Percentiles rank a stretch among this genome's conserved stretches.
These are phyloP conservation scores for Lepidurus apus DNA, from an alignment of 1,140 invertebrate genomes.

Conservation along the genomic window DNA sequence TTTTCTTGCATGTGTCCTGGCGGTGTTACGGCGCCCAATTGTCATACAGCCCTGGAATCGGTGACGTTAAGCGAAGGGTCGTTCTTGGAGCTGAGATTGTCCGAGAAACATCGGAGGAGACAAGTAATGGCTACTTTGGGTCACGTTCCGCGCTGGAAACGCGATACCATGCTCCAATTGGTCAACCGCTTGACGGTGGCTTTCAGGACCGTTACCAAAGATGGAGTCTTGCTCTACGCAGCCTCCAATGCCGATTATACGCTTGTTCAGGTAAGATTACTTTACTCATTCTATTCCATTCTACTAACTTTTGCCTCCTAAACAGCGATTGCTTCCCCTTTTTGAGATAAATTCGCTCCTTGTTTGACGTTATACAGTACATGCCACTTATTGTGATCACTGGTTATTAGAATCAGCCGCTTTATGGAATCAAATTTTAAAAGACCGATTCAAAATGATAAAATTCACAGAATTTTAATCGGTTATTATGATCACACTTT, in stretches of 20 bases:
- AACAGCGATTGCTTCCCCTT: too few relatives aligned
- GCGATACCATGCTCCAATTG: slow-evolving; percentile 27
- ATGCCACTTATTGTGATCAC: too few relatives aligned
- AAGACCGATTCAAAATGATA: too few relatives aligned
- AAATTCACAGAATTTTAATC: too few relatives aligned
- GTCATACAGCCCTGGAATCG: slow-evolving; percentile 66
- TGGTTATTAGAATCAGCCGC: too few relatives aligned
- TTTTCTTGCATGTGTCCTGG: slow-evolving; percentile 54
- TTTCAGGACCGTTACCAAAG: slow-evolving; percentile 68
- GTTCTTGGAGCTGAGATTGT: slow-evolving; percentile 71
- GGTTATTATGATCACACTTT: too few relatives aligned
- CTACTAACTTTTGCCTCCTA: too few relatives aligned
- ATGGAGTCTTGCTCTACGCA: slow-evolving; percentile 73
- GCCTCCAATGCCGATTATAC: slow-evolving; percentile 84
- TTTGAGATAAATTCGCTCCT: too few relatives aligned
- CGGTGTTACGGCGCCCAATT: slow-evolving; percentile 67
- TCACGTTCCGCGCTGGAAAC: slow-evolving; percentile 61
- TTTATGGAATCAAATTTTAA: too few relatives aligned
- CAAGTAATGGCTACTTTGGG: slow-evolving; percentile 68
- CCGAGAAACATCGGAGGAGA: slow-evolving; percentile 76
- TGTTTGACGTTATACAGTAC: too few relatives aligned
- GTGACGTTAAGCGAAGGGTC: slow-evolving; percentile 69
- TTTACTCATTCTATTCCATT: not conserved
- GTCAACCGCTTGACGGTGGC: slow-evolving; percentile 64
- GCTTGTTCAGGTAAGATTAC: slow-evolving; percentile 59